Base-by-base conservation (phyloP, 2,113 vertebrate genomes). In the Thomomys bottae region DNA sequence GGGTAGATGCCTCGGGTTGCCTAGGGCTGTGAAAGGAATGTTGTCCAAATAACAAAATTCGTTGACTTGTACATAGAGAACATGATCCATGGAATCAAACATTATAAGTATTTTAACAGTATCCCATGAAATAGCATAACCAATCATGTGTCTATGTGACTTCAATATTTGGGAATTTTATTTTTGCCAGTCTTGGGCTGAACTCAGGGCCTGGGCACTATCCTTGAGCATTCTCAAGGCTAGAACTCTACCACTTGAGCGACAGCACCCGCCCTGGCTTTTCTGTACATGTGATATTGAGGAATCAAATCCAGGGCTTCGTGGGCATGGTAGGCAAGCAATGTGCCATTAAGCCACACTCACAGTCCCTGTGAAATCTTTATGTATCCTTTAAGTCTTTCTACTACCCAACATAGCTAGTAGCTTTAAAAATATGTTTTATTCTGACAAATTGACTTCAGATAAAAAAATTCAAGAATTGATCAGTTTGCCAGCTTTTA, bases 21-120 rank as follows among this genome's bases (percentile, higher is more conserved):
- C 45, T 57, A 72, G 11, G 45, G 34, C 72, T 89, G 0, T 73
- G n/a, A 42, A 70, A 79, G 42, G 63, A 87, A 54, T 36, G 0
- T 30, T 90, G 7, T 81, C 76, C 64, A 89, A 71, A 84, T 90
- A 88, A 76, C 70, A 92, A 67, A 64, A 72, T 45, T 20, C 76
- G 86, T 7, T 81, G 72, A 36, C 36, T 2, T 57, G 84, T 57
- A 90, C 86, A 84, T 10, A 76, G 78, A 78, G 24, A 61, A 12
- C 30, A 88, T 87, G 57, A 91, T 49, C 24, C 70, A 36, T 23
- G 45, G 49, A 54, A 84, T 0, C 84, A 61, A 63, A 28, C 63
- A 45, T 77, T 54, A 40, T 88, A 82, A 20, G 18, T 89, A 23
- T 91, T 84, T 90, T 78, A 96, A 84, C 20, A 96, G 26, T 1